These are phyloP conservation scores for Trichechus manatus DNA, from an alignment of 2,113 vertebrate genomes.

Conservation along the genomic window DNA sequence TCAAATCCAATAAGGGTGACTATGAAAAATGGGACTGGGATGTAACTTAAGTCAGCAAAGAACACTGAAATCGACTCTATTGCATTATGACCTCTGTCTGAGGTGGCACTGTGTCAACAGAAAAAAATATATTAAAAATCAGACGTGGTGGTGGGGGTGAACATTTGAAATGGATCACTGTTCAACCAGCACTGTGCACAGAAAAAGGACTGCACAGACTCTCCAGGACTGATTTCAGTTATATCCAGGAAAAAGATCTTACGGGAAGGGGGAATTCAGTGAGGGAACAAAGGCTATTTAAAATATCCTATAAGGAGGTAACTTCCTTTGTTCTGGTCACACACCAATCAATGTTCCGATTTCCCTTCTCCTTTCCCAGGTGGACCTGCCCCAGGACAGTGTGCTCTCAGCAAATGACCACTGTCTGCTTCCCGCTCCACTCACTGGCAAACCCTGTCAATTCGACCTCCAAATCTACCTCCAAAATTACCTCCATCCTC, in stretches of 20 bases:
- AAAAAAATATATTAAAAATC: neutral
- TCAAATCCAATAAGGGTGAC: slow-evolving; percentile 32
- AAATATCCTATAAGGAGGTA: neutral
- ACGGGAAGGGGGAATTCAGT: neutral
- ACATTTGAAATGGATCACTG: neutral
- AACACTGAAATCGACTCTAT: neutral
- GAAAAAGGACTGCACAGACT: neutral
- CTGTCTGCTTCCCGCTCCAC: neutral
- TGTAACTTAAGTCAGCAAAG: slow-evolving; percentile 14
- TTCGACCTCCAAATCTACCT: neutral
- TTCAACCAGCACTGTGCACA: neutral
- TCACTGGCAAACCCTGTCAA: neutral
- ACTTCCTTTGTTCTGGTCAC: neutral
- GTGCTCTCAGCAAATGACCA: neutral
- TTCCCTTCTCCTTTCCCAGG: neutral
- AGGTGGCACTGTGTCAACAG: neutral
- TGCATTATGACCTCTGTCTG: neutral
- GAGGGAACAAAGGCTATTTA: neutral
- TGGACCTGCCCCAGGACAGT: neutral
- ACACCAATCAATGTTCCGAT: neutral
- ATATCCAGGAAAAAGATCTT: neutral
- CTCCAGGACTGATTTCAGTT: neutral
- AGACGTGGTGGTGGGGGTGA: neutral
- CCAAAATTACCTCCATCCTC: neutral
- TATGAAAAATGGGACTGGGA: slow-evolving; percentile 2